phyloP scores from a whole-genome alignment of 2,888 invertebrate species.

The Oscheius myriophilus region DNA sequence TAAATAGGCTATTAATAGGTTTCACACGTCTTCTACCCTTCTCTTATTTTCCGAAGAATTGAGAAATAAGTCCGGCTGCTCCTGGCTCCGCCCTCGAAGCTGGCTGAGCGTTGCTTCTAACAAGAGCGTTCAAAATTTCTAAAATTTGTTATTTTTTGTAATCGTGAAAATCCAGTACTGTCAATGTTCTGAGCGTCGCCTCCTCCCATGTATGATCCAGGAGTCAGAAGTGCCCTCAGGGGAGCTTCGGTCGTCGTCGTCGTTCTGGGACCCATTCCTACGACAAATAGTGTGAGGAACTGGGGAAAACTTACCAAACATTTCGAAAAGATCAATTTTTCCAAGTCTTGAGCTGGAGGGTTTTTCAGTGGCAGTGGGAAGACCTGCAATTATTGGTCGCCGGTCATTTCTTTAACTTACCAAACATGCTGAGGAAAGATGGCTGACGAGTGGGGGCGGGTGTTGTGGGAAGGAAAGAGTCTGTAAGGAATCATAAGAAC shows the following conservation, averaged over 20 bases:
- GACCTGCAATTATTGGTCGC: neutral
- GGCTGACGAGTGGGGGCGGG: conserved; percentile 22
- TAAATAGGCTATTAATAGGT: conserved; percentile 6
- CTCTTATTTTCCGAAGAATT: conserved; percentile 42
- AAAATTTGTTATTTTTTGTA: conserved; percentile 8
- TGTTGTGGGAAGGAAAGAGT: conserved; percentile 24
- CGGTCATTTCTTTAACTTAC: neutral
- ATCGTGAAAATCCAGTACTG: conserved; percentile 10
- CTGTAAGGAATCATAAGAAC: neutral
- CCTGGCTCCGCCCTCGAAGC: conserved; percentile 40
- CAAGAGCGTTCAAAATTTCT: conserved; percentile 51
- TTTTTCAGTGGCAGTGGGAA: conserved; percentile 18
- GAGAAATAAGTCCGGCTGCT: conserved; percentile 40
- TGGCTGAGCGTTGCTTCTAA: conserved; percentile 45
- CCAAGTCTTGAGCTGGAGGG: conserved; percentile 25
- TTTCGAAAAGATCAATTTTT: conserved; percentile 26
- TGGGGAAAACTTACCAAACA: conserved; percentile 20
- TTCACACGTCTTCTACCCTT: neutral
- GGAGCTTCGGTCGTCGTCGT: conserved; percentile 49
- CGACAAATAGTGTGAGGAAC: neutral
- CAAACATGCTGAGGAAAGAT: conserved; percentile 23
- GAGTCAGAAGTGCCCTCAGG: conserved; percentile 38
- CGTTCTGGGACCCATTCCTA: conserved; percentile 41
- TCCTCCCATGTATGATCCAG: conserved; percentile 11
- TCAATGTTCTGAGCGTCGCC: conserved; percentile 30